These are phyloP conservation scores for Sminthurinus signatus DNA, from an alignment of 1,140 invertebrate genomes.

Conservation along the genomic window DNA sequence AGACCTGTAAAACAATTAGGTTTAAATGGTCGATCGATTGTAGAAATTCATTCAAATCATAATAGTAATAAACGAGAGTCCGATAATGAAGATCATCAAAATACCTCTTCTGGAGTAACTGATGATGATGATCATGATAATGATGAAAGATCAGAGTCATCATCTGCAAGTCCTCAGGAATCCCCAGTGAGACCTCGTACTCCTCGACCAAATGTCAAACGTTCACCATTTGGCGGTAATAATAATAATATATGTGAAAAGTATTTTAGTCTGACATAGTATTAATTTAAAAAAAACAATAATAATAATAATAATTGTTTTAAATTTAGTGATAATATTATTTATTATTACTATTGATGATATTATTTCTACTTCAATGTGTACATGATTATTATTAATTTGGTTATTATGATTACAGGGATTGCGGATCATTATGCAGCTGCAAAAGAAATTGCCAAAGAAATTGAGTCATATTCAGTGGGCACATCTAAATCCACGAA, in stretches of 20 bases:
- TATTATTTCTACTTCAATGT: too few species aligned
- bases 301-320: too few species aligned
- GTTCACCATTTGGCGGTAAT: constrained; percentile 39
- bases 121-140: constrained; percentile 24
- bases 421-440: constrained; percentile 41
- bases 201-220: constrained; percentile 3
- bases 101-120: not conserved
- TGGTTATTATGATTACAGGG: too few species aligned
- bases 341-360: too few species aligned
- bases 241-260: too few species aligned
- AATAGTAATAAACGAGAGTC: too few species aligned
- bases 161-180: constrained; percentile 16
- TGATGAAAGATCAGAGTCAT: constrained; percentile 17
- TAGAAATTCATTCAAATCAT: too few species aligned
- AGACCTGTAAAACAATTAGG: constrained; percentile 31
- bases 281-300: too few species aligned
- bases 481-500: constrained; percentile 36
- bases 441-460: constrained; percentile 41
- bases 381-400: too few species aligned
- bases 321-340: too few species aligned
- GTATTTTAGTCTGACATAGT: too few species aligned
- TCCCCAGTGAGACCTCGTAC: constrained; percentile 21
- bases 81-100: too few species aligned
- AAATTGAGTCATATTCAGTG: constrained; percentile 39
- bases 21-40: not conserved